Percentiles rank a stretch among this genome's conserved stretches.
These are phyloP conservation scores for Gobiocypris rarus DNA, from an alignment of 2,113 vertebrate species.

Conservation along the genomic window DNA sequence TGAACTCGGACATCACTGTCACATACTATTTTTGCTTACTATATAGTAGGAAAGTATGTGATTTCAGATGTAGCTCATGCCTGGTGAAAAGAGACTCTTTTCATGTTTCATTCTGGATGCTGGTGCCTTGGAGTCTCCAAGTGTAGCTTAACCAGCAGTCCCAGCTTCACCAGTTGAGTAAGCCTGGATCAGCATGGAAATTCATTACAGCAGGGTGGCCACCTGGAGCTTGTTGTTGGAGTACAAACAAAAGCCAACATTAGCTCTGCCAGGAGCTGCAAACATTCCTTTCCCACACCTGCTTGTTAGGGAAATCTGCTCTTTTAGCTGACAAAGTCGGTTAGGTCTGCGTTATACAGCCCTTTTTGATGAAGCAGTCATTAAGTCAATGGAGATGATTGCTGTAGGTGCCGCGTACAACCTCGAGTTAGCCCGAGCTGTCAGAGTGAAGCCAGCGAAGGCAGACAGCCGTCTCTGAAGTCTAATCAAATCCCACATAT, in stretches of 20 bases:
- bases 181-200: slow-evolving; percentile 3
- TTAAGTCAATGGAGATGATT: slow-evolving; percentile 60
- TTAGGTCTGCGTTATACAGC: not conserved
- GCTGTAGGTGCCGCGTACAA: slow-evolving; percentile 66
- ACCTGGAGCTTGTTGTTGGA: slow-evolving; percentile 3
- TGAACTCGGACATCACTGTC: no score
- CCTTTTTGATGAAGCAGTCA: slow-evolving; percentile 21
- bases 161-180: not conserved
- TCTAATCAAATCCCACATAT: slow-evolving; percentile 73
- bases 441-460: slow-evolving; percentile 73
- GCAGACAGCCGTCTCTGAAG: slow-evolving; percentile 64
- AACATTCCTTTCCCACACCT: not conserved
- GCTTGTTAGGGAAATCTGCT: slow-evolving; percentile 4
- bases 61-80: no score
- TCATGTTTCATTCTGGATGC: not conserved
- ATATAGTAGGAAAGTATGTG: no score
- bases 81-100: no score
- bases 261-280: not conserved
- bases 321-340: not conserved
- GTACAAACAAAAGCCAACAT: slow-evolving; percentile 4
- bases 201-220: slow-evolving; percentile 10
- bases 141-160: not conserved
- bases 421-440: slow-evolving; percentile 67
- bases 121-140: not conserved
- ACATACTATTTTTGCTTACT: no score